Conservation (phyloP, 2,888 invertebrate genomes). For the Nephrotoma appendiculata region DNA sequence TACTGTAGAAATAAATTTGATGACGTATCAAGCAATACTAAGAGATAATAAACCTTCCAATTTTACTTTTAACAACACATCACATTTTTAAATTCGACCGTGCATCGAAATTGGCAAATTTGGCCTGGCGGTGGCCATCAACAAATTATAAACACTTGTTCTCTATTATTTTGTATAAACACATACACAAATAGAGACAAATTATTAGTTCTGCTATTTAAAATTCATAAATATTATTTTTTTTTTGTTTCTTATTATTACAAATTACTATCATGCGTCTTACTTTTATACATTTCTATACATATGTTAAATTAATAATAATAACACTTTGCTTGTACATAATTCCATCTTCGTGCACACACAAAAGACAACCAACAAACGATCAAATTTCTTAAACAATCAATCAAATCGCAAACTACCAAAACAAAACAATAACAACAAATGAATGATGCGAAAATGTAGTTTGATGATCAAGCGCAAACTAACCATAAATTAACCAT, state of each 20-base stretch:
- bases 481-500: background rate
- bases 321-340: background rate
- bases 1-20: no score
- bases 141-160: no score
- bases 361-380: background rate
- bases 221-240: background rate
- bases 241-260: background rate
- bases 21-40: no score
- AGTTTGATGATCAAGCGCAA: background rate
- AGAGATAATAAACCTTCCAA: no score
- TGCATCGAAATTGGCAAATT: no score
- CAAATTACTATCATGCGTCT: background rate
- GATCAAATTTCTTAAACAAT: background rate
- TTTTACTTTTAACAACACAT: no score
- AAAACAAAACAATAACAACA: background rate
- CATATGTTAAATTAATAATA: background rate
- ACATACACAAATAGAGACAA: background rate
- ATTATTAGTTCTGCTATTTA: background rate
- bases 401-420: background rate
- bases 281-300: background rate
- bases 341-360: background rate
- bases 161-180: no score
- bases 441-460: background rate
- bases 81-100: no score
- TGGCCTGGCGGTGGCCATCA: no score